These are phyloP conservation scores for Maniola jurtina DNA, from an alignment of 1,140 invertebrate genomes.

Conservation along the genomic window DNA sequence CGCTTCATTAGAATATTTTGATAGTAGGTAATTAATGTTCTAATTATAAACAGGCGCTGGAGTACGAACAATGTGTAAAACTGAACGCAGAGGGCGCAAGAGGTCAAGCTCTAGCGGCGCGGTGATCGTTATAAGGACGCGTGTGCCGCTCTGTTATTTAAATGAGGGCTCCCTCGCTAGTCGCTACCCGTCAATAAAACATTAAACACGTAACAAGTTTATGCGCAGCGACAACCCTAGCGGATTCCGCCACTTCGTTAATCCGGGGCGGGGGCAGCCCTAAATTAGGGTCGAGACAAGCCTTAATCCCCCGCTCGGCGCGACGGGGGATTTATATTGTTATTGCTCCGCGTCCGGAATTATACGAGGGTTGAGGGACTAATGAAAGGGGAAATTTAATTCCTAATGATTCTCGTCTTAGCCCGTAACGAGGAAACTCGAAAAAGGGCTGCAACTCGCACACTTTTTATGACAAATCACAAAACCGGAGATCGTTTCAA, in stretches of 20 bases:
- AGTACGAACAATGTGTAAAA: not conserved
- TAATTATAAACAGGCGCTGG: not conserved
- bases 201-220: constrained; percentile 79
- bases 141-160: constrained; percentile 56
- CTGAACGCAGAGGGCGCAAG: not conserved
- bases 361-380: constrained; percentile 79
- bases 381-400: constrained; percentile 79
- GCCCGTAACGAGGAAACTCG: constrained; percentile 76
- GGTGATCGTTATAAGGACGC: constrained; percentile 10
- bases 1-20: not conserved
- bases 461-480: constrained; percentile 71
- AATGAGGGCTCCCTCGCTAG: constrained; percentile 69
- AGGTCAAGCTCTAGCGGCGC: constrained; percentile 5
- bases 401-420: constrained; percentile 79
- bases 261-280: constrained; percentile 76
- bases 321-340: constrained; percentile 79
- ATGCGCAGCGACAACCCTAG: constrained; percentile 76
- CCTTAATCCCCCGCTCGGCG: constrained; percentile 76
- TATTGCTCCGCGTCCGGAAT: constrained; percentile 78
- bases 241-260: constrained; percentile 77
- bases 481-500: constrained; percentile 58
- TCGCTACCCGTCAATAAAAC: constrained; percentile 75
- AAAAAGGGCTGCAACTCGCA: constrained; percentile 72
- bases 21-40: not conserved
- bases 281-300: constrained; percentile 78